Evolutionary conservation across 30 jellyfish, hydroid and myxozoan species (phyloP).

Genomic region (Phacellophora camtschatica): DNA sequence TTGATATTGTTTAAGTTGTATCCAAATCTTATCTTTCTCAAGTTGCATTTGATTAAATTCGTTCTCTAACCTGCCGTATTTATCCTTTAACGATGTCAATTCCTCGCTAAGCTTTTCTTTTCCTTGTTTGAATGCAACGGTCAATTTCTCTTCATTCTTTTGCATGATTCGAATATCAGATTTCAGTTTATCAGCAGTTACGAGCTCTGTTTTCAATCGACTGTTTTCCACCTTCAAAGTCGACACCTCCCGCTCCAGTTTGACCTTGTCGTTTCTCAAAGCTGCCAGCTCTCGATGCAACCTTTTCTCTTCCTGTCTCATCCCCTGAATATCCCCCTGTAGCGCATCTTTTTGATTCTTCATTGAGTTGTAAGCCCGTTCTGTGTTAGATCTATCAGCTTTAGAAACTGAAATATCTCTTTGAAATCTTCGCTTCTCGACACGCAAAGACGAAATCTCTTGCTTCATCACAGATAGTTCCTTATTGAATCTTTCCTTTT

Average conservation of each 20-base stretch:
- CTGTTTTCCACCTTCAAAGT: slow-evolving; percentile 84
- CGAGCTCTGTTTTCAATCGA: slow-evolving; percentile 86
- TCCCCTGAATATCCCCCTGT: slow-evolving; percentile 80
- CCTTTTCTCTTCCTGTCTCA: slow-evolving; percentile 92
- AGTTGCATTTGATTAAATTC: slow-evolving; percentile 70
- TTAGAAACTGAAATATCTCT: slow-evolving; percentile 93
- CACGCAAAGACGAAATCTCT: slow-evolving; percentile 90
- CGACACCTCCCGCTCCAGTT: slow-evolving; percentile 92
- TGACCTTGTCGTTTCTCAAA: slow-evolving; percentile 79
- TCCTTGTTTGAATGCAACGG: slow-evolving; percentile 71
- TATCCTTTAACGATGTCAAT: slow-evolving; percentile 63
- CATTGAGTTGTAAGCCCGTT: slow-evolving; percentile 94
- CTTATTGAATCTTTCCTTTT: slow-evolving; percentile 86
- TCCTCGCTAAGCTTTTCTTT: slow-evolving; percentile 78
- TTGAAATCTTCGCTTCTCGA: slow-evolving; percentile 95
- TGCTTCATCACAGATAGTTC: slow-evolving; percentile 90
- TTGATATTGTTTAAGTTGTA: slow-evolving; percentile 84
- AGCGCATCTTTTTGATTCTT: slow-evolving; percentile 91
- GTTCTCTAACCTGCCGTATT: slow-evolving; percentile 68
- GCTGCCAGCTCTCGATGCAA: slow-evolving; percentile 87
- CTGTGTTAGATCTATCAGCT: slow-evolving; percentile 96
- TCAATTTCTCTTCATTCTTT: slow-evolving; percentile 90
- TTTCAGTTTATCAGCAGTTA: slow-evolving; percentile 85
- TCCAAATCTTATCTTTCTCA: slow-evolving; percentile 86
- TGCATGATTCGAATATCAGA: slow-evolving; percentile 75